Conservation (phyloP, 2,888 invertebrate genomes). For the Polietes domitor region DNA sequence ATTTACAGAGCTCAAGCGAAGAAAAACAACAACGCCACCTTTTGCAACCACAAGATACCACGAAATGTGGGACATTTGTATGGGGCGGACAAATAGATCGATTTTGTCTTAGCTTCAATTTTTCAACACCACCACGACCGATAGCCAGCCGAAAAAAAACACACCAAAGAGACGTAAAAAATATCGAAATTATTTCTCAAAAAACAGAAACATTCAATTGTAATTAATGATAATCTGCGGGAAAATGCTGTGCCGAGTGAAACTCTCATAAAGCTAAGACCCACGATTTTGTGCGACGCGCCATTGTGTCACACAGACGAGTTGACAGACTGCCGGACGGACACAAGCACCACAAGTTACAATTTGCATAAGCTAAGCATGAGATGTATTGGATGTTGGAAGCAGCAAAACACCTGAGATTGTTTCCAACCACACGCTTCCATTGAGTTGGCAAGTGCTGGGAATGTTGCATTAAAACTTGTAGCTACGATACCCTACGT, state of each 20-base stretch:
- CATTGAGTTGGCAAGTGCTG: constrained; percentile 32
- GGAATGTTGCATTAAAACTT: background rate
- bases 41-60: constrained; percentile 16
- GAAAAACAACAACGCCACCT: constrained; percentile 40
- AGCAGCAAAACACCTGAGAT: constrained; percentile 63
- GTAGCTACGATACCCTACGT: constrained; percentile 32
- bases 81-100: constrained; percentile 16
- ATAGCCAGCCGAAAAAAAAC: background rate
- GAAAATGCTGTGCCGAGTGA: constrained; percentile 30
- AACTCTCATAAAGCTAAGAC: background rate
- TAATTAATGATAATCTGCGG: constrained; percentile 65
- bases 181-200: constrained; percentile 50
- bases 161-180: constrained; percentile 23
- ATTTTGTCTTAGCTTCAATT: constrained; percentile 56
- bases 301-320: background rate
- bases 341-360: background rate
- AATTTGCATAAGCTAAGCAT: constrained; percentile 18
- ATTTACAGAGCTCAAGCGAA: constrained; percentile 39
- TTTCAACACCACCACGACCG: constrained; percentile 39
- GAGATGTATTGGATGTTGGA: constrained; percentile 54
- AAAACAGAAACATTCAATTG: constrained; percentile 53
- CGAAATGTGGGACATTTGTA: background rate
- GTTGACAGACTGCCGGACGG: background rate
- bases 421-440: constrained; percentile 45
- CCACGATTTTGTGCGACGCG: background rate